phyloP scores from a whole-genome alignment of 2,888 invertebrate genomes.

The Drosophila koepferae region DNA sequence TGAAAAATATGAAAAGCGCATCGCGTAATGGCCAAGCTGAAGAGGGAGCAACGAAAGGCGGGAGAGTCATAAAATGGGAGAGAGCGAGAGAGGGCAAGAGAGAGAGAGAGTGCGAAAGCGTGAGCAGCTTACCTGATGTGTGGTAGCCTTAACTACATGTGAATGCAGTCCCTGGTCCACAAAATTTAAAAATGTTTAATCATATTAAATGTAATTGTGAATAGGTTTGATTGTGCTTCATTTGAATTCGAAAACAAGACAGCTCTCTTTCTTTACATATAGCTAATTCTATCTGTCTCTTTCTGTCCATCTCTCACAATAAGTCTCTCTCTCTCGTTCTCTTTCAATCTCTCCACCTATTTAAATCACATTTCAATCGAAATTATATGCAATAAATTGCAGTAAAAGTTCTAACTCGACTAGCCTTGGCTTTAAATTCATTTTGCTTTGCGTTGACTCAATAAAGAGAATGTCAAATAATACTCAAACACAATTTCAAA shows the following conservation, averaged over 20 bases:
- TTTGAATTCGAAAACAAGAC: no score
- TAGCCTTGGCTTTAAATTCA: not conserved
- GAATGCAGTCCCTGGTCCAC: not conserved
- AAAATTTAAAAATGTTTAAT: not conserved
- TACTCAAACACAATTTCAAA: not conserved
- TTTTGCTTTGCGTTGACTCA: not conserved
- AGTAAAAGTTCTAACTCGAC: not conserved
- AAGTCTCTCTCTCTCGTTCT: not conserved
- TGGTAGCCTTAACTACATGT: not conserved
- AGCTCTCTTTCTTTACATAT: not conserved
- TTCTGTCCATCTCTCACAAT: not conserved
- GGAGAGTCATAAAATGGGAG: not conserved
- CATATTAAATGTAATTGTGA: not conserved
- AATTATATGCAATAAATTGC: not conserved
- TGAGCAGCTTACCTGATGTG: conserved; percentile 6
- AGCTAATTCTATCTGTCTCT: not conserved
- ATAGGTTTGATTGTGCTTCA: not conserved
- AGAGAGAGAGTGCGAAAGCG: not conserved
- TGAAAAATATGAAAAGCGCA: conserved; percentile 7
- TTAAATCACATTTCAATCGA: not conserved
- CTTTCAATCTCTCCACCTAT: not conserved
- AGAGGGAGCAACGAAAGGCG: not conserved
- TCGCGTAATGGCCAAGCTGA: not conserved
- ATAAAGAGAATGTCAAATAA: not conserved
- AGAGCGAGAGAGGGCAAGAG: not conserved